Percentiles rank a stretch among this genome's conserved stretches.
phyloP scores from a whole-genome alignment of 2,113 vertebrate species.

The Apistogramma diplotaenia region DNA sequence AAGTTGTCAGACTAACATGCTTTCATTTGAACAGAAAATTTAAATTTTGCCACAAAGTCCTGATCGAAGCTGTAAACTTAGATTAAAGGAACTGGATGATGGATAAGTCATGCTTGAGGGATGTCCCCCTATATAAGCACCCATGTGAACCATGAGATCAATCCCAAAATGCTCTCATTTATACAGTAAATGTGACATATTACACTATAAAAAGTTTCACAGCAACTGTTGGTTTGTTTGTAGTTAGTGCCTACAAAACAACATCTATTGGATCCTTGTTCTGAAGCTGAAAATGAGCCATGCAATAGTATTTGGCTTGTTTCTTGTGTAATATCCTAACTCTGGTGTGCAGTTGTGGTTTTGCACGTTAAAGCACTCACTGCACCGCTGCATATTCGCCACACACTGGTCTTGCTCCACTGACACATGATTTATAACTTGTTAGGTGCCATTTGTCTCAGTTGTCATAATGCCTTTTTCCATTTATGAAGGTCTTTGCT shows the following conservation, averaged over 20 bases:
- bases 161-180: constrained; percentile 10
- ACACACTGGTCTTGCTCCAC: neutral
- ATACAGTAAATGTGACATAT: constrained; percentile 23
- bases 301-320: neutral
- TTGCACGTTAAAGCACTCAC: neutral
- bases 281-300: neutral
- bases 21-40: neutral
- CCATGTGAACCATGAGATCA: constrained; percentile 8
- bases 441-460: constrained; percentile 6
- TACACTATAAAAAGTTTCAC: neutral
- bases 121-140: neutral
- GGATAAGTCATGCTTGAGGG: neutral
- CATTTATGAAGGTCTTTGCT: neutral
- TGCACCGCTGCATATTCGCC: neutral
- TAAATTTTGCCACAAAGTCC: neutral
- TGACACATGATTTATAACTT: neutral
- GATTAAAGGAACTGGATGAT: constrained; percentile 25
- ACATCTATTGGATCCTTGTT: neutral
- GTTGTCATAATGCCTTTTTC: neutral
- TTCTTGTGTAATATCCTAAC: neutral
- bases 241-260: neutral
- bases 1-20: neutral
- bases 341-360: neutral
- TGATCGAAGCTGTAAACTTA: constrained; percentile 36
- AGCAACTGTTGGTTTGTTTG: neutral